These are phyloP conservation scores for Camptogramma bilineatum DNA, from an alignment of 2,888 invertebrate genomes.

Conservation along the genomic window DNA sequence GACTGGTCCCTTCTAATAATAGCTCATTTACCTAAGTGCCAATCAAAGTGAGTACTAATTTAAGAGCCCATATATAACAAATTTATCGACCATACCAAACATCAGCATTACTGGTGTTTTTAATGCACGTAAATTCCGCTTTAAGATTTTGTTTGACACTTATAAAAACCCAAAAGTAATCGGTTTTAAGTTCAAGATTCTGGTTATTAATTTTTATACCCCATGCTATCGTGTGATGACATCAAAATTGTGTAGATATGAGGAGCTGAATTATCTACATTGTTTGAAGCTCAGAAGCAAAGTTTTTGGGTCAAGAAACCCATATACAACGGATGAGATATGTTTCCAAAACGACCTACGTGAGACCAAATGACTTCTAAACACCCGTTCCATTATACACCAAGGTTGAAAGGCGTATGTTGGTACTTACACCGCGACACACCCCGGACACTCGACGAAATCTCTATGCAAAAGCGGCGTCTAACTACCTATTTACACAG, in stretches of 20 bases:
- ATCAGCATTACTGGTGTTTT: slow-evolving; percentile 26
- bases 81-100: slow-evolving; percentile 17
- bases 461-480: too few species aligned
- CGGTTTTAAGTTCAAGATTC: slow-evolving; percentile 32
- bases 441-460: too few species aligned
- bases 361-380: slow-evolving; percentile 23
- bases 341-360: slow-evolving; percentile 27
- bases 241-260: slow-evolving; percentile 17
- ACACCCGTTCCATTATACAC: slow-evolving; percentile 15
- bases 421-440: too few species aligned
- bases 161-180: slow-evolving; percentile 33
- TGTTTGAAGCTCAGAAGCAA: slow-evolving; percentile 23
- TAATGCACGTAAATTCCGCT: slow-evolving; percentile 20
- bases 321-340: slow-evolving; percentile 33
- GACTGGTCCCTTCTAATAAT: slow-evolving; percentile 19
- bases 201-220: slow-evolving; percentile 33
- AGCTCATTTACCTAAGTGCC: slow-evolving; percentile 36
- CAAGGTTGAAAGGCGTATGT: slow-evolving; percentile 19
- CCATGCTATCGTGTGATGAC: slow-evolving; percentile 34
- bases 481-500: too few species aligned
- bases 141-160: slow-evolving; percentile 27
- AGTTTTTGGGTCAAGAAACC: slow-evolving; percentile 32
- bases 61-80: slow-evolving; percentile 31
- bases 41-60: slow-evolving; percentile 36
- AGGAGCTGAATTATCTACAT: slow-evolving; percentile 27